Conservation (phyloP, 1,140 invertebrate species). For the Drosophila murphyi region DNA sequence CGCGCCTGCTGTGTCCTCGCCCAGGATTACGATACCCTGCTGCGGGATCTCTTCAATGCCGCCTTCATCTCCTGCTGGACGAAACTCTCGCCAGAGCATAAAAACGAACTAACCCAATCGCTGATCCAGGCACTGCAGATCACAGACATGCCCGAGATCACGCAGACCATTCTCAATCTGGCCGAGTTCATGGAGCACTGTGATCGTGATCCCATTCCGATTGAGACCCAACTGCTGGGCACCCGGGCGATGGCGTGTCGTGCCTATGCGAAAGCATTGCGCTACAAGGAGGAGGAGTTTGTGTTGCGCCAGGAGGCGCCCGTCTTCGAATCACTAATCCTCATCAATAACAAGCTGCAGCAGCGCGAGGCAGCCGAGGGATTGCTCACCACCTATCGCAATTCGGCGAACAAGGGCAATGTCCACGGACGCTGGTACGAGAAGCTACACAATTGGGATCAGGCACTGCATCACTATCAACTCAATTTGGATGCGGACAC, state of each 20-base stretch:
- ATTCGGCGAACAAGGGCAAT: slow-evolving; percentile 86
- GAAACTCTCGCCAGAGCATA: slow-evolving; percentile 92
- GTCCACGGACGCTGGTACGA: slow-evolving; percentile 99
- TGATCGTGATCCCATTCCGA: slow-evolving; percentile 96
- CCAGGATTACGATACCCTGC: slow-evolving; percentile 96
- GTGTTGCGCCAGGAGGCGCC: slow-evolving; percentile 87
- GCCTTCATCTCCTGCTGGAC: slow-evolving; percentile 99
- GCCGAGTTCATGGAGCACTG: slow-evolving; percentile 99
- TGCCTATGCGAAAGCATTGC: slow-evolving; percentile 97
- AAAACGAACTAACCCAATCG: slow-evolving; percentile 94
- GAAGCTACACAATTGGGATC: slow-evolving; percentile 99
- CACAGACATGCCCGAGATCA: slow-evolving; percentile 98
- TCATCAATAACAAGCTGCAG: slow-evolving; percentile 99
- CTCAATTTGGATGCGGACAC: slow-evolving; percentile 87
- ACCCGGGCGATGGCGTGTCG: slow-evolving; percentile 93
- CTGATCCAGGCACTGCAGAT: slow-evolving; percentile 95
- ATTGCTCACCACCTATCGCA: slow-evolving; percentile 93
- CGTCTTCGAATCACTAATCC: slow-evolving; percentile 96
- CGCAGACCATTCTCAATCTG: slow-evolving; percentile 98
- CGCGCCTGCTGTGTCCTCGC: slow-evolving; percentile 96
- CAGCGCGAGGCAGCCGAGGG: slow-evolving; percentile 98
- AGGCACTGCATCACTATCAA: slow-evolving; percentile 94
- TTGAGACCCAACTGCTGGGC: slow-evolving; percentile 93
- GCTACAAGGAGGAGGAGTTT: slow-evolving; percentile 99
- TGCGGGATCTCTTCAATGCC: slow-evolving; percentile 98